A percentile compares a stretch with the other conserved stretches of the same genome.
phyloP scores from a whole-genome alignment of 2,888 invertebrate species.

The Ectemnius cavifrons region DNA sequence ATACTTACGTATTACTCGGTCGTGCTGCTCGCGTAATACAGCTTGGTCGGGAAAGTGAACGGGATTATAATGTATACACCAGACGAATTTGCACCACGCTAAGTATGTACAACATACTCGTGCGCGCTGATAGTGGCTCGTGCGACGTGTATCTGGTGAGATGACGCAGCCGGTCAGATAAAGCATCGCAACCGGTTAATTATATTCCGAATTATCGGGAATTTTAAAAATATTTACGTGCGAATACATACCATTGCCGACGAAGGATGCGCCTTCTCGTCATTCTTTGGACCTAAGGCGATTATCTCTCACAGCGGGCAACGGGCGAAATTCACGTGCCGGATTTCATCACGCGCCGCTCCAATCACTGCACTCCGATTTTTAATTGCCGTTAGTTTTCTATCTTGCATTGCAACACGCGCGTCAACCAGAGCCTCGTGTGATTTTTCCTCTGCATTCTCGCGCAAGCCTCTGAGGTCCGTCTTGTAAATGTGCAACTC shows the following conservation, averaged over 20 bases:
- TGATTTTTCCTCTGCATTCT: no score
- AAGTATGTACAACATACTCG: not conserved
- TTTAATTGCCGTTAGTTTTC: not conserved
- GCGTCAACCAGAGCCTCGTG: not conserved
- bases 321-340: slow-evolving; percentile 30
- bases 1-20: not conserved
- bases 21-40: not conserved
- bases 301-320: slow-evolving; percentile 26
- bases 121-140: not conserved
- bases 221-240: slow-evolving; percentile 44
- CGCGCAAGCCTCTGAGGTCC: no score
- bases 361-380: not conserved
- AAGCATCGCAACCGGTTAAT: slow-evolving; percentile 22
- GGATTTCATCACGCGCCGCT: slow-evolving; percentile 35
- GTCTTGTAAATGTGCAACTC: no score
- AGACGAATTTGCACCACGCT: not conserved
- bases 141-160: slow-evolving; percentile 6
- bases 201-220: slow-evolving; percentile 34
- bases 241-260: slow-evolving; percentile 28
- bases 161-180: slow-evolving; percentile 31
- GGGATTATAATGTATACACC: not conserved
- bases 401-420: not conserved
- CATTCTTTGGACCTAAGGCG: not conserved
- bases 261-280: not conserved
- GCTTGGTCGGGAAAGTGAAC: slow-evolving; percentile 5